Percentiles rank a stretch among this genome's conserved stretches.
phyloP scores from a whole-genome alignment of 2,888 invertebrate species.

The Ennomos quercinarius region DNA sequence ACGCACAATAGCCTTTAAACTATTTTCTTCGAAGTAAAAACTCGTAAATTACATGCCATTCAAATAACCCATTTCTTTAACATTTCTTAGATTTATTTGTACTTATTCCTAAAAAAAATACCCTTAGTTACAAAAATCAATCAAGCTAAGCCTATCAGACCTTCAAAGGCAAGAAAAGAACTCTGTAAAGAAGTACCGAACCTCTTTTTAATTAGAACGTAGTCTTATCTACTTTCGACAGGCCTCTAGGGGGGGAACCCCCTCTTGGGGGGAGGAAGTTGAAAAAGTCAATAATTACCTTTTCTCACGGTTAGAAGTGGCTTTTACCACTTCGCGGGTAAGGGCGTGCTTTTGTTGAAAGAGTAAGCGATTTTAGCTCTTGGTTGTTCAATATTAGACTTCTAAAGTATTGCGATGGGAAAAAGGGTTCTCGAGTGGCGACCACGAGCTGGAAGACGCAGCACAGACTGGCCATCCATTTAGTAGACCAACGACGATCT shows the following conservation, averaged over 20 bases:
- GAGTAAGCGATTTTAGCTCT: constrained; percentile 1
- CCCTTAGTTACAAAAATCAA: constrained; percentile 24
- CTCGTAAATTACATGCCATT: no score
- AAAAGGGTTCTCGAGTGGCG: no score
- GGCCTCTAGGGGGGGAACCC: constrained; percentile 45
- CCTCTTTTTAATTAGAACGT: constrained; percentile 72
- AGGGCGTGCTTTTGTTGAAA: constrained; percentile 15
- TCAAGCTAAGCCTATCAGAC: constrained; percentile 30
- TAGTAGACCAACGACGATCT: no score
- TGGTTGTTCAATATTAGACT: no score
- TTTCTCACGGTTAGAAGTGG: constrained; percentile 71
- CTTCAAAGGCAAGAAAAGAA: constrained; percentile 37
- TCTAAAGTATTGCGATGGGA: not conserved
- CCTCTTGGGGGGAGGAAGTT: constrained; percentile 52
- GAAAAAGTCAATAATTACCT: constrained; percentile 81
- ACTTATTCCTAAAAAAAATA: not conserved
- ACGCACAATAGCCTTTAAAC: not conserved
- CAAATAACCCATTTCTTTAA: no score
- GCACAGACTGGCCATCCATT: no score
- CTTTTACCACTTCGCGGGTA: constrained; percentile 54
- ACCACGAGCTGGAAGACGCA: no score
- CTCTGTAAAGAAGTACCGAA: constrained; percentile 50
- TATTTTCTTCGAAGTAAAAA: no score
- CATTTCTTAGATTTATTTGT: not conserved
- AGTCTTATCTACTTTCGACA: constrained; percentile 75